Percentiles rank a stretch among this genome's conserved stretches.
phyloP scores from a whole-genome alignment of 2,113 vertebrate genomes.

The Spea multiplicata region DNA sequence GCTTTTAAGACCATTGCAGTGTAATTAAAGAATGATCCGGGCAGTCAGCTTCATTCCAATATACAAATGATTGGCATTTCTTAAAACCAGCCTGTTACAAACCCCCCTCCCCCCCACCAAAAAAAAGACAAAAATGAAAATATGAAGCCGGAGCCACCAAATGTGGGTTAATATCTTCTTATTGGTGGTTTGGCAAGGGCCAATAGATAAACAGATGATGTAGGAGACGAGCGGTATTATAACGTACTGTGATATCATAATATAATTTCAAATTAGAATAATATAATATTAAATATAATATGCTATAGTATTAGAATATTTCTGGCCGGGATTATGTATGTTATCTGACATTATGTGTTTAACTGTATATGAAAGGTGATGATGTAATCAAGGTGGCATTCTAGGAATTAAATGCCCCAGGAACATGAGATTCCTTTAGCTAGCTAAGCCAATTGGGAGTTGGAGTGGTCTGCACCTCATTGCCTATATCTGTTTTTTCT shows the following conservation, averaged over 20 bases:
- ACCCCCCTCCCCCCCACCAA: not conserved
- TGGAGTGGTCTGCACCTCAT: too few species aligned
- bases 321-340: not conserved
- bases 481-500: too few species aligned
- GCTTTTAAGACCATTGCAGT: constrained; percentile 22
- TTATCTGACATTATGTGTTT: too few species aligned
- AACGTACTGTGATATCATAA: not conserved
- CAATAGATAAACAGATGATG: constrained; percentile 30
- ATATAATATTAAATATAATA: not conserved
- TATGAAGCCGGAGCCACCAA: constrained; percentile 9
- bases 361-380: too few species aligned
- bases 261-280: not conserved
- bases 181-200: constrained; percentile 12
- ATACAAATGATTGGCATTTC: not conserved
- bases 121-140: not conserved
- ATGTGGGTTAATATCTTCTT: constrained; percentile 43
- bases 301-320: constrained; percentile 13
- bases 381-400: too few species aligned
- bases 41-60: constrained; percentile 7
- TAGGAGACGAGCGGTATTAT: constrained; percentile 30
- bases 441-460: too few species aligned
- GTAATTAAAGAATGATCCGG: constrained; percentile 11
- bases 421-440: too few species aligned
- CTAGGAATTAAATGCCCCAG: too few species aligned
- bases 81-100: too few species aligned